A percentile compares a stretch with the other conserved stretches of the same genome.
Conservation (phyloP, 2,113 vertebrate genomes). For the Elachura formosa region DNA sequence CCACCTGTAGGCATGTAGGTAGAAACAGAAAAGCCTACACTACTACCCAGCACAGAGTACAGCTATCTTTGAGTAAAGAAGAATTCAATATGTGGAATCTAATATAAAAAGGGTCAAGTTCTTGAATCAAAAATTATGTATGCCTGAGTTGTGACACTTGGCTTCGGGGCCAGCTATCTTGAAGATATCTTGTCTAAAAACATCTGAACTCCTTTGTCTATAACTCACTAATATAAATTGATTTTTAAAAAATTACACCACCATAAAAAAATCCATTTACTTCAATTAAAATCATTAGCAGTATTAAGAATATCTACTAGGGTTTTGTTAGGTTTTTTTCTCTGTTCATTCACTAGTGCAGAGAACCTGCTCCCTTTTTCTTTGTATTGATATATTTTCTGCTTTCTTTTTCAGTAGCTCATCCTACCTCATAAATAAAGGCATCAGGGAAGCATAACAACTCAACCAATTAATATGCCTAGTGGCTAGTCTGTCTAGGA, state of each 20-base stretch:
- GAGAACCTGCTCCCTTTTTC: not conserved
- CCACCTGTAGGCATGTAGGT: not conserved
- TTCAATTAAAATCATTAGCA: not conserved
- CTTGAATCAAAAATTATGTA: not conserved
- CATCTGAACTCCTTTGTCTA: not conserved
- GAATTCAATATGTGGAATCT: not conserved
- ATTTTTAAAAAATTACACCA: not conserved
- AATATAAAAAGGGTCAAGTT: not conserved
- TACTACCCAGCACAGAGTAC: not conserved
- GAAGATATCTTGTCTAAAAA: not conserved
- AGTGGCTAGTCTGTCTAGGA: not conserved
- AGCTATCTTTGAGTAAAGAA: not conserved
- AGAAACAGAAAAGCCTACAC: not conserved
- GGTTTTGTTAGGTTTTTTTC: not conserved
- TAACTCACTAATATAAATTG: not conserved
- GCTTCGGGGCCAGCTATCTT: not conserved
- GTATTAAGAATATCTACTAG: not conserved
- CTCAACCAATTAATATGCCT: not conserved
- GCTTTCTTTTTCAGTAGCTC: not conserved
- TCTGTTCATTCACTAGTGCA: not conserved
- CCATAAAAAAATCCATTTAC: not conserved
- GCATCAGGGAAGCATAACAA: not conserved
- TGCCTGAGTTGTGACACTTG: fast-evolving
- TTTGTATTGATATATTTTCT: not conserved
- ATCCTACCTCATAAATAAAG: not conserved